Evolutionary conservation across 2,113 vertebrate species (phyloP).

Genomic region (Isurus oxyrinchus): DNA sequence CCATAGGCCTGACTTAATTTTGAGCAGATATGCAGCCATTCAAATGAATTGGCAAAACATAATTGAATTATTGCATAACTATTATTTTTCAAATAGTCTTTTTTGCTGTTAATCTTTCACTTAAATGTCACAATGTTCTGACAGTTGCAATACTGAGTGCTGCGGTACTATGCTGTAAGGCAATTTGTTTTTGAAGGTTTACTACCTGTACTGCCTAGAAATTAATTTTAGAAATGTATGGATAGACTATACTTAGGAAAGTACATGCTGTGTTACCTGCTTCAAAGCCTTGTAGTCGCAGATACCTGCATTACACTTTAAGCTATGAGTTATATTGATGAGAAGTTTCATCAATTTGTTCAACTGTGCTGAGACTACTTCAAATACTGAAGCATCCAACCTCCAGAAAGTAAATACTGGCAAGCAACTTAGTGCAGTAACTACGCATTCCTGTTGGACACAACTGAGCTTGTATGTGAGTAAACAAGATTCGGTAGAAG

Average conservation of each 20-base stretch:
- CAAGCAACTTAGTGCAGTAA: background rate
- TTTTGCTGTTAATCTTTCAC: background rate
- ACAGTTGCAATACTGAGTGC: background rate
- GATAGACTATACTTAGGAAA: background rate
- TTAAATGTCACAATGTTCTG: slow-evolving; percentile 10
- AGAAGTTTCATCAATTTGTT: background rate
- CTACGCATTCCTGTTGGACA: background rate
- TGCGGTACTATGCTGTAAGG: background rate
- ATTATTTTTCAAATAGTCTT: background rate
- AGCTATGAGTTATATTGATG: background rate
- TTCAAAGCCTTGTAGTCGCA: background rate
- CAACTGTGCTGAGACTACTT: background rate
- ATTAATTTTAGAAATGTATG: background rate
- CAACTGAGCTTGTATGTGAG: background rate
- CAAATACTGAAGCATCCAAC: background rate
- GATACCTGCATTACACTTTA: background rate
- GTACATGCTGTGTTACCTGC: background rate
- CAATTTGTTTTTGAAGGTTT: slow-evolving; percentile 5
- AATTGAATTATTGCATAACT: background rate
- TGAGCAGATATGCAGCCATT: slow-evolving; percentile 14
- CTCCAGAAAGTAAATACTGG: background rate
- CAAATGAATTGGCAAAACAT: background rate
- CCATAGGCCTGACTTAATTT: background rate
- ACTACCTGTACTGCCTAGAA: background rate
- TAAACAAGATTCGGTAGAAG: background rate